A percentile compares a stretch with the other conserved stretches of the same genome.
These are phyloP conservation scores for Uropetala carovei DNA, from an alignment of 2,888 invertebrate species.

Conservation along the genomic window DNA sequence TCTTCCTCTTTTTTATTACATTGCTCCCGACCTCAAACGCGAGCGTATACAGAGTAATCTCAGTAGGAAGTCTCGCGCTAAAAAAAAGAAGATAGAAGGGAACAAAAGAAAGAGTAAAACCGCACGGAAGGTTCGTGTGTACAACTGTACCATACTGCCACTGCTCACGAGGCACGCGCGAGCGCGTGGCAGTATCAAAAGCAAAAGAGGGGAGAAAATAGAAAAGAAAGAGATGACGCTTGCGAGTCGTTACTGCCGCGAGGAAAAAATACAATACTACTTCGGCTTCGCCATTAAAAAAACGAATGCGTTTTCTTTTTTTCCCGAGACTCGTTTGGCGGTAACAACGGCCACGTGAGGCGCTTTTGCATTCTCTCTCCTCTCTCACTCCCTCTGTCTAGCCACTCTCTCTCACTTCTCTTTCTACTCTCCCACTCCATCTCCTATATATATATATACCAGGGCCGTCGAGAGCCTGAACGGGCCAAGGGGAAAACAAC, in stretches of 20 bases:
- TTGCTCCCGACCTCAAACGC: not conserved
- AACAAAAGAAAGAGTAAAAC: not conserved
- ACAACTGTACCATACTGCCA: too few species aligned
- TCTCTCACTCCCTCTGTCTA: too few species aligned
- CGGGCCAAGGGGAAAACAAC: too few species aligned
- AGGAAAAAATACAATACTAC: not conserved
- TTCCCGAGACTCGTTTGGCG: not conserved
- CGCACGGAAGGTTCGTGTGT: not conserved
- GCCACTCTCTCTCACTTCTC: too few species aligned
- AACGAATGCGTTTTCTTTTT: not conserved
- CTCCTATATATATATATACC: too few species aligned
- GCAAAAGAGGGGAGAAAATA: not conserved
- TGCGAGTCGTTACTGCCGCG: not conserved
- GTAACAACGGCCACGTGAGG: not conserved
- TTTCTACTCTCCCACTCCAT: too few species aligned
- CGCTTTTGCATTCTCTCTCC: too few species aligned
- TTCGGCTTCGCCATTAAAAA: not conserved
- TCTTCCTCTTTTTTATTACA: not conserved
- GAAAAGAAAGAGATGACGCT: not conserved
- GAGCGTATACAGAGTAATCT: not conserved
- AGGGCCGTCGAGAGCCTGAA: too few species aligned
- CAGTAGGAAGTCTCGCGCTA: not conserved
- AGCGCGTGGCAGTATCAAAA: not conserved
- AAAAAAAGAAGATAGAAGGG: not conserved
- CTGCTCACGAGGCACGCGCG: not conserved